Base-by-base conservation (phyloP, 2,888 invertebrate genomes). In the Carabus problematicus region DNA sequence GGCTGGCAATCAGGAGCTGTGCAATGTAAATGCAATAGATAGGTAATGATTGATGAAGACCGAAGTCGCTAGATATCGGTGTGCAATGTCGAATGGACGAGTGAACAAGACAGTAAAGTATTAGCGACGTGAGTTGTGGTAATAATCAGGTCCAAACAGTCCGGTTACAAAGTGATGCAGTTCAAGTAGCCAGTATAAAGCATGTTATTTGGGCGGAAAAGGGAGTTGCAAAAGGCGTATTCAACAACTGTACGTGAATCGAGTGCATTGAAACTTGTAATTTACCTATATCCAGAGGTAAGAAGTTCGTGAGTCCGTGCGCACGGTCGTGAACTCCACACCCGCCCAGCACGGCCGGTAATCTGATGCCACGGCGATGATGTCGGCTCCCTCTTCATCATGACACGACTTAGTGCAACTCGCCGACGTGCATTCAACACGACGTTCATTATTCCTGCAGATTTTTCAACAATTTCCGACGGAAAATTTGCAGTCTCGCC, bases 241-340 rank as follows among this genome's bases (percentile, higher is more conserved):
- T 49, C 59, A 47, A 47, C 49, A 49, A 66, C 43, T 42, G 66
- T 59, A 66, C 66, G 66, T 58, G 66, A 60, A 67, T 59, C 66
- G 52, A 67, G 66, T 59, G 59, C 66, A 67, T 67, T 67, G 66
- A 59, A 67, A 67, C 59, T 59, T 49, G 66, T 67, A 67, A 64
- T 67, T 67, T 67, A 58, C 66, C 66, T 59, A 66, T 67, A 67
- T 58, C 66, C 59, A 67, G 66, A 67, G 66, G 66, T 67, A 67
- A 67, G 59, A 66, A 59, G 64, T 42, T 64, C 64, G 52, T 55
- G 60, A 43, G 29, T 11, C 41, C 39, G 62, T 9, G 14, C 52
- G 19, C 52, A 16, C 52, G 52, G 11, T 52, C 52, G 52, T 52
- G 52, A 52, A 52, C 52, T 52, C 52, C 19, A 19, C 52, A 52